Base-by-base conservation (phyloP, 2,888 invertebrate species). In the Lumbricus terrestris region DNA sequence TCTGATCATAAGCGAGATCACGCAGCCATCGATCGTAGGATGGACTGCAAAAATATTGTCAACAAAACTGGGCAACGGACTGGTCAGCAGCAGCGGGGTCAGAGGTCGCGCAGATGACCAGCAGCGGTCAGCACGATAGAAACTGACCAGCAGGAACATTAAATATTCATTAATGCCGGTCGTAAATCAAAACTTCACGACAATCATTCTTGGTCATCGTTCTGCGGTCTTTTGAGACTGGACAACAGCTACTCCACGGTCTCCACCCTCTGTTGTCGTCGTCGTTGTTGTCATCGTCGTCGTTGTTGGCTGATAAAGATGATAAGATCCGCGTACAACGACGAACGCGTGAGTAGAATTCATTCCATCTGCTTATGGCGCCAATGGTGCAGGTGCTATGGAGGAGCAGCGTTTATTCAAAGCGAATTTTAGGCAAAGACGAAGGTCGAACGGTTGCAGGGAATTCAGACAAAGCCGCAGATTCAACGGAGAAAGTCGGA, bases 121-220 rank as follows among this genome's bases (percentile, higher is more conserved):
- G 85, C 85, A 34, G 20, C 34, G 85, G 85, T 85, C 37, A 18
- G 35, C 85, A 85, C 35, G 23, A 85, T 85, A 37, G 85, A 35
- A 85, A 85, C 35, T 85, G 85, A 35, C 85, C 85, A 37, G 85
- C 85, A 37, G 85, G 85, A 85, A 85, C 85, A 85, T 85, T 35
- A 85, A 85, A 85, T 85, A 85, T 85, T 85, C 34, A 85, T 85
- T 85, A 85, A 85, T 85, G 34, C 16, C 37, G 34, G 18, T 23
- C 20, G 35, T 85, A 6, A 85, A 85, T 85, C 85, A 35, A 37
- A 37, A 85, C 85, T 37, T 35, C 29, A 29, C n/a, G 69, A 69
- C 29, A 69, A 69, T 69, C 11, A 69, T 69, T 69, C 69, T 29
- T 35, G 35, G 34, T 35, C 16, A 85, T 85, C 37, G 85, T 15